Evolutionary conservation across 2,888 invertebrate genomes (phyloP).

Genomic region (Platycheirus albimanus): DNA sequence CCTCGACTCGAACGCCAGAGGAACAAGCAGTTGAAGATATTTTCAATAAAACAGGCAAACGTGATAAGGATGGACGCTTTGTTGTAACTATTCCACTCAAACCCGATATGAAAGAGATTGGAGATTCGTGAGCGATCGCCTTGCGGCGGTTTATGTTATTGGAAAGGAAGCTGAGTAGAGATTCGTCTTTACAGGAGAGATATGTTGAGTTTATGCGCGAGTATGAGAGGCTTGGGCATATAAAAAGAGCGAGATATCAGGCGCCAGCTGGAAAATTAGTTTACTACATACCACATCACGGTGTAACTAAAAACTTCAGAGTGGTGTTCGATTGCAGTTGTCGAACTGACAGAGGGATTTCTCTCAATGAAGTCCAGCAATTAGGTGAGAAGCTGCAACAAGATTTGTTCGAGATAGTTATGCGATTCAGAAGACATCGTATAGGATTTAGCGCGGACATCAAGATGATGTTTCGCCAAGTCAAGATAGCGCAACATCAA

Average conservation of each 20-base stretch:
- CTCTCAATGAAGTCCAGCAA: background rate
- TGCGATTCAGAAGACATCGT: conserved; percentile 9
- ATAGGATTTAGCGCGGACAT: conserved; percentile 31
- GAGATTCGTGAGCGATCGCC: background rate
- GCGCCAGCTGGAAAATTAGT: no score
- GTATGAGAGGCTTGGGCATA: no score
- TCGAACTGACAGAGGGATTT: background rate
- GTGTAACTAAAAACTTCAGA: background rate
- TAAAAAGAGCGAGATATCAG: no score
- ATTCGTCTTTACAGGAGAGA: background rate
- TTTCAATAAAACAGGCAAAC: background rate
- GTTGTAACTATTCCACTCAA: background rate
- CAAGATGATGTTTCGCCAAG: conserved; percentile 45
- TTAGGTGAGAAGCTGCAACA: conserved; percentile 2
- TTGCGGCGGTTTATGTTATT: background rate
- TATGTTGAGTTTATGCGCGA: background rate
- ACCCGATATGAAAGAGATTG: background rate
- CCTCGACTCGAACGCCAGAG: background rate
- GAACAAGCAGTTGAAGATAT: background rate
- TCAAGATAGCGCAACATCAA: conserved; percentile 2
- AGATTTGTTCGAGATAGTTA: conserved; percentile 2
- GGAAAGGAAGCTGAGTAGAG: background rate
- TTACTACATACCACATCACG: no score
- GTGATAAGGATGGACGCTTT: background rate
- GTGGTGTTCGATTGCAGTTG: background rate